These are phyloP conservation scores for Dryobota labecula DNA, from an alignment of 2,888 invertebrate species.

Conservation along the genomic window DNA sequence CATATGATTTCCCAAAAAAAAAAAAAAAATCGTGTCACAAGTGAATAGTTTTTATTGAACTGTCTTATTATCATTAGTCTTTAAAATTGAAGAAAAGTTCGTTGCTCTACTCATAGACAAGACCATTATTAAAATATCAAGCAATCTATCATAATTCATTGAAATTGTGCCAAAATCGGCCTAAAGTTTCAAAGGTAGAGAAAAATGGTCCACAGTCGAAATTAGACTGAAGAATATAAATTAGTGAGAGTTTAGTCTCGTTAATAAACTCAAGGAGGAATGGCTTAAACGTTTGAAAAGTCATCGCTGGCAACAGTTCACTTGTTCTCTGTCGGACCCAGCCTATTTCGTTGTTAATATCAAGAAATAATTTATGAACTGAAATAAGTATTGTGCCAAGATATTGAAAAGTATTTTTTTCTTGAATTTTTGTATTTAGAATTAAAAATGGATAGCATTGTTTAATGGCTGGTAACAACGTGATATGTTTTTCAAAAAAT, in stretches of 20 bases:
- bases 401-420: background rate
- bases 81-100: slow-evolving; percentile 15
- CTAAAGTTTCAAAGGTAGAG: slow-evolving; percentile 6
- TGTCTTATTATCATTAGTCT: background rate
- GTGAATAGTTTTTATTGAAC: background rate
- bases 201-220: slow-evolving; percentile 8
- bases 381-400: slow-evolving; percentile 31
- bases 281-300: slow-evolving; percentile 26
- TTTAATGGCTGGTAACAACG: background rate
- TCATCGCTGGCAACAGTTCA: slow-evolving; percentile 17
- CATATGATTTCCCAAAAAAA: too few relatives aligned
- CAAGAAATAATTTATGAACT: background rate
- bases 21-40: too few relatives aligned
- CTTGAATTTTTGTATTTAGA: background rate
- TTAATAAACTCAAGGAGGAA: slow-evolving; percentile 13
- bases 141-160: slow-evolving; percentile 18
- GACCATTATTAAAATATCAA: slow-evolving; percentile 11
- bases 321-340: slow-evolving; percentile 4
- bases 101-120: slow-evolving; percentile 31
- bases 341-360: slow-evolving; percentile 9
- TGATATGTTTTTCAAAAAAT: background rate
- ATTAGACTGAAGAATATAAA: slow-evolving; percentile 15
- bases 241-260: background rate
- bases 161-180: slow-evolving; percentile 36
- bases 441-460: background rate